These are phyloP conservation scores for Siniperca undulata DNA, from an alignment of 2,797 vertebrate species.

Conservation along the genomic window DNA sequence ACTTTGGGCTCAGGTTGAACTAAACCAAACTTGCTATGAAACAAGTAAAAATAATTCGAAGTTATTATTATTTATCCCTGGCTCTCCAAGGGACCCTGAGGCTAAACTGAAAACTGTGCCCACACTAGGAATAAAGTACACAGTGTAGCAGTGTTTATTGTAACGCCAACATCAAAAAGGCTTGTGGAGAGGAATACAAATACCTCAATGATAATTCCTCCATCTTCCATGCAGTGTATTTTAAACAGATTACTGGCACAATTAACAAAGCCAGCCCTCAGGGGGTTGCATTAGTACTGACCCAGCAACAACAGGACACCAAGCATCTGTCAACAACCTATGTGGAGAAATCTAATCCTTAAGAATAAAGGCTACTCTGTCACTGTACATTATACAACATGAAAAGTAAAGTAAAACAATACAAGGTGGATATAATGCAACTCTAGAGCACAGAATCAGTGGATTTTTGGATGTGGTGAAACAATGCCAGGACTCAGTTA, in stretches of 20 bases:
- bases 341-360: conserved; percentile 57
- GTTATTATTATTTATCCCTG: conserved; percentile 61
- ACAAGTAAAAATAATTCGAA: conserved; percentile 36
- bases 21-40: conserved; percentile 50
- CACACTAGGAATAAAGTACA: conserved; percentile 51
- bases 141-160: conserved; percentile 48
- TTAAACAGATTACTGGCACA: conserved; percentile 74
- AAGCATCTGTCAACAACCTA: conserved; percentile 65
- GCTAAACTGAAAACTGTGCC: conserved; percentile 60
- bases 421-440: conserved; percentile 55
- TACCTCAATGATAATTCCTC: conserved; percentile 59
- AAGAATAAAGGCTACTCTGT: conserved; percentile 49
- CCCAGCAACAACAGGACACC: conserved; percentile 59
- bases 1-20: conserved; percentile 45
- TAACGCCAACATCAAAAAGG: conserved; percentile 69
- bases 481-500: conserved; percentile 60
- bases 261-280: conserved; percentile 64
- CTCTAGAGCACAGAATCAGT: conserved; percentile 44
- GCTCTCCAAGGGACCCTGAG: conserved; percentile 29
- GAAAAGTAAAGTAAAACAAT: conserved; percentile 69
- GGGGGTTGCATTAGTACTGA: conserved; percentile 45
- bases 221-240: conserved; percentile 51
- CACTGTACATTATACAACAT: conserved; percentile 66
- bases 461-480: conserved; percentile 70
- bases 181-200: conserved; percentile 61